These are phyloP conservation scores for Colletes collaris DNA, from an alignment of 2,888 invertebrate genomes.

Conservation along the genomic window DNA sequence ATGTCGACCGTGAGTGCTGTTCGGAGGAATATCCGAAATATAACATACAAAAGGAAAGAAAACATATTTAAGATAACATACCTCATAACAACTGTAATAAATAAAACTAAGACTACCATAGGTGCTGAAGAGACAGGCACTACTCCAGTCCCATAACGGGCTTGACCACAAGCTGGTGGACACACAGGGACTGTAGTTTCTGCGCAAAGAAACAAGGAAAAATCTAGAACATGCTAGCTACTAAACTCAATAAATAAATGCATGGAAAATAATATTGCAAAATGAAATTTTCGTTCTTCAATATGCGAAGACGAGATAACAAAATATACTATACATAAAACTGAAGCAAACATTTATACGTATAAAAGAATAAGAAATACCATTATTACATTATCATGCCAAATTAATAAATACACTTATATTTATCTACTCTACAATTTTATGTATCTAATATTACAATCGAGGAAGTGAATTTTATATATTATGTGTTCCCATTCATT, in stretches of 20 bases:
- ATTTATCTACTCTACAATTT: slow-evolving; percentile 15
- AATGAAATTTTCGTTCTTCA: slow-evolving; percentile 4
- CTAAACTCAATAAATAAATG: slow-evolving; percentile 35
- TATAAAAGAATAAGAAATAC: slow-evolving; percentile 9
- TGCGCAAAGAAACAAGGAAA: slow-evolving; percentile 84
- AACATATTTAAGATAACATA: slow-evolving; percentile 67
- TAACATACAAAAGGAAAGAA: neutral
- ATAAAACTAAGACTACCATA: slow-evolving; percentile 83
- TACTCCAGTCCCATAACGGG: slow-evolving; percentile 86
- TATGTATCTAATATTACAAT: slow-evolving; percentile 4
- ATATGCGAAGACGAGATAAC: neutral
- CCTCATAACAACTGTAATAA: slow-evolving; percentile 84
- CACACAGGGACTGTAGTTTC: slow-evolving; percentile 96
- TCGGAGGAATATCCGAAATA: neutral
- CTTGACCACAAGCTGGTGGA: slow-evolving; percentile 94
- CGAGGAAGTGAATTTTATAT: neutral
- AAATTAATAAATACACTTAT: slow-evolving; percentile 19
- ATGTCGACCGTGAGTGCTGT: too few species aligned
- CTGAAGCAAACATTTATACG: neutral
- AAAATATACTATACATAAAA: neutral
- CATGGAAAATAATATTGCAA: slow-evolving; percentile 9
- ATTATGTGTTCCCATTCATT: slow-evolving; percentile 6
- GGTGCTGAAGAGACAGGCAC: slow-evolving; percentile 83
- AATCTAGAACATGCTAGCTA: slow-evolving; percentile 79
- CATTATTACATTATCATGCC: slow-evolving; percentile 36